These are phyloP conservation scores for Schizaphis graminum DNA, from an alignment of 2,888 invertebrate species.

Conservation along the genomic window DNA sequence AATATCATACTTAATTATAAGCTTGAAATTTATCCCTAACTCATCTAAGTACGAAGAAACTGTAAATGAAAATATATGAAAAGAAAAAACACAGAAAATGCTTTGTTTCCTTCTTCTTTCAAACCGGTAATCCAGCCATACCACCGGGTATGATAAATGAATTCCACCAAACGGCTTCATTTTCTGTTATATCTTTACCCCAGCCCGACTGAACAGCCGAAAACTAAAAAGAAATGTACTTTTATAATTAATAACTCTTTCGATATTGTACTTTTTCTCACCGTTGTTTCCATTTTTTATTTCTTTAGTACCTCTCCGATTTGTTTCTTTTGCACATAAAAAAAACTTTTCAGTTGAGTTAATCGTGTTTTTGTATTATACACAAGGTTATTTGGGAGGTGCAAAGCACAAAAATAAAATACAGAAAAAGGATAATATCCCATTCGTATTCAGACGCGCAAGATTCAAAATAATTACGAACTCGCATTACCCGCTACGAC, in stretches of 20 bases:
- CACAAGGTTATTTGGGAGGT: constrained; percentile 43
- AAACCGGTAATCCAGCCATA: constrained; percentile 43
- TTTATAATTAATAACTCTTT: constrained; percentile 63
- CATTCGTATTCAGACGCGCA: constrained; percentile 54
- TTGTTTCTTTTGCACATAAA: constrained; percentile 50
- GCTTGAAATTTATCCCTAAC: not conserved
- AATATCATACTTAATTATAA: not conserved
- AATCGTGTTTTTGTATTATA: constrained; percentile 50
- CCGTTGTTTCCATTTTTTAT: constrained; percentile 32
- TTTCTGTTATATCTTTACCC: constrained; percentile 48
- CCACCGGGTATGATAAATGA: constrained; percentile 57
- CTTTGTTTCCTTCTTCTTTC: constrained; percentile 50
- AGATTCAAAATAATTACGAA: constrained; percentile 61
- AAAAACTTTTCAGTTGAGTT: constrained; percentile 55
- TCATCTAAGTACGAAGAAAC: constrained; percentile 12
- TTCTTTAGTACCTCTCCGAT: constrained; percentile 29
- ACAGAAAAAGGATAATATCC: constrained; percentile 48
- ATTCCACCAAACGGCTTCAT: constrained; percentile 52
- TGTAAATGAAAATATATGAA: not conserved
- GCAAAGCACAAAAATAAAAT: constrained; percentile 45
- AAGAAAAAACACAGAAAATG: constrained; percentile 42
- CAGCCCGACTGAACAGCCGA: not conserved
- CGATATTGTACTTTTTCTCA: constrained; percentile 52
- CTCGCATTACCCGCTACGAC: constrained; percentile 4
- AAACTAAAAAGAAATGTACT: constrained; percentile 63